phyloP scores from a whole-genome alignment of 2,797 vertebrate genomes.

The Tinamus major region DNA sequence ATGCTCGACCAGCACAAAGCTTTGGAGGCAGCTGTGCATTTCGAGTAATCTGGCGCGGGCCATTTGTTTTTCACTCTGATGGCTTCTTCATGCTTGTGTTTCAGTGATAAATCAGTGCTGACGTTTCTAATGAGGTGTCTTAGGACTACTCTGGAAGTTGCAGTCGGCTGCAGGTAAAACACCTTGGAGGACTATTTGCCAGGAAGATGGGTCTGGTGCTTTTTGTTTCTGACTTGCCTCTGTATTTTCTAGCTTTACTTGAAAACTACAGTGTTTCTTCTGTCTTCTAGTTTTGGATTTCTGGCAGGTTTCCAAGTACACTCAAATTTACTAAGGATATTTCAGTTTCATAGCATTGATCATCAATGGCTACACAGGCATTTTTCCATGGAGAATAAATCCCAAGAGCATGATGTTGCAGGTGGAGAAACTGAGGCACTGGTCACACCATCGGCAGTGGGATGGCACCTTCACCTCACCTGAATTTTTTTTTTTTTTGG shows the following conservation, averaged over 20 bases:
- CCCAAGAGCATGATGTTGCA: neutral
- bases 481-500: neutral
- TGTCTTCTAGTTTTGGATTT: neutral
- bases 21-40: constrained; percentile 10
- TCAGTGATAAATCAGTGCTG: constrained; percentile 28
- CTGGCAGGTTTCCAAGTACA: neutral
- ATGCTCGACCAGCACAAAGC: constrained; percentile 53
- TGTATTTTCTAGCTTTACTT: neutral
- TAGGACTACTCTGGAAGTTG: constrained; percentile 14
- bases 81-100: neutral
- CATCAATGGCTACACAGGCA: neutral
- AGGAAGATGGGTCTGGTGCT: neutral
- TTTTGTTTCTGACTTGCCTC: neutral
- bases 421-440: neutral
- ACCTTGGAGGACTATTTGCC: neutral
- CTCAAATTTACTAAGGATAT: neutral
- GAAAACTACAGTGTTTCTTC: neutral
- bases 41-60: neutral
- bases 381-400: neutral
- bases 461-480: neutral
- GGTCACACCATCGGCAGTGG: neutral
- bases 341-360: neutral
- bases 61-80: neutral
- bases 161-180: neutral
- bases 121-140: constrained; percentile 32